Conservation (phyloP, 2,888 invertebrate species). For the Tenthredo mesomela region DNA sequence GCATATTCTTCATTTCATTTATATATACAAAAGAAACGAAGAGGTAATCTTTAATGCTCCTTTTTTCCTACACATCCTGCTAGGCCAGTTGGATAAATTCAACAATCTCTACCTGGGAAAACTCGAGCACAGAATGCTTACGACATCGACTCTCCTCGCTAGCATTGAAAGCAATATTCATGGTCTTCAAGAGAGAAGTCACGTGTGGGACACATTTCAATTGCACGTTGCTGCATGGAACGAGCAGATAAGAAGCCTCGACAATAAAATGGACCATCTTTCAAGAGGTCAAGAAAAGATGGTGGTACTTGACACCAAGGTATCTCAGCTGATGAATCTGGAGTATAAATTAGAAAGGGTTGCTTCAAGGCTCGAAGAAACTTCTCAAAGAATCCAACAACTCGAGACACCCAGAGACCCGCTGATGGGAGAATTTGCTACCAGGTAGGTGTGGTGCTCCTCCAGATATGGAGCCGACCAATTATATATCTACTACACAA, state of each 20-base stretch:
- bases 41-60: not conserved
- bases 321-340: constrained; percentile 72
- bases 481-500: constrained; percentile 2
- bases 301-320: constrained; percentile 71
- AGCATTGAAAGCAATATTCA: constrained; percentile 78
- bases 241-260: constrained; percentile 79
- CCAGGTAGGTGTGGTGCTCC: constrained; percentile 54
- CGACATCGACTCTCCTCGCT: constrained; percentile 73
- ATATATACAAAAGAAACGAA: not conserved
- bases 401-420: constrained; percentile 61
- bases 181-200: constrained; percentile 78
- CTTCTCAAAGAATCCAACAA: constrained; percentile 65
- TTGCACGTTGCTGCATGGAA: constrained; percentile 80
- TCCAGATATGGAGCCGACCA: constrained; percentile 13
- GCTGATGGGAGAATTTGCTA: constrained; percentile 75
- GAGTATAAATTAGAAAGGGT: constrained; percentile 77
- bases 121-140: constrained; percentile 77
- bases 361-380: constrained; percentile 74
- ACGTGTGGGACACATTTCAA: constrained; percentile 80
- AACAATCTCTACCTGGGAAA: constrained; percentile 75
- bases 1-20: not conserved
- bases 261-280: constrained; percentile 79
- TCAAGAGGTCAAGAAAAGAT: constrained; percentile 76
- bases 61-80: constrained; percentile 27
- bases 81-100: constrained; percentile 76